These are phyloP conservation scores for Diachasma alloeum DNA, from an alignment of 1,140 invertebrate species.

Conservation along the genomic window DNA sequence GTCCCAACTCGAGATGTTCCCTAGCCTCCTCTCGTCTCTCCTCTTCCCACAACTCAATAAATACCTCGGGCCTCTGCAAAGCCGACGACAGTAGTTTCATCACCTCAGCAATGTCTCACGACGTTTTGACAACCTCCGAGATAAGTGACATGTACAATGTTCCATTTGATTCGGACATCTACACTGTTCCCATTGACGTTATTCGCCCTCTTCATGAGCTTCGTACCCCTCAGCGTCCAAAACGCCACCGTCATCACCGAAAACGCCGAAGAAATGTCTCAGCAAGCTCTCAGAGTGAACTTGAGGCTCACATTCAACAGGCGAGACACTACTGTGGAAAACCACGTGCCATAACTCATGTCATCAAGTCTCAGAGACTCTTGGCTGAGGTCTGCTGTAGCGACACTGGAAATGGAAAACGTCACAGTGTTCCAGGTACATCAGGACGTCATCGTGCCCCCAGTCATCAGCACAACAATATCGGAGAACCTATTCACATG, in stretches of 20 bases:
- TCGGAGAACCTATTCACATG: constrained; percentile 82
- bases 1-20: constrained; percentile 77
- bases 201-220: constrained; percentile 68
- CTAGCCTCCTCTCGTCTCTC: constrained; percentile 77
- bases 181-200: constrained; percentile 83
- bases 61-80: constrained; percentile 74
- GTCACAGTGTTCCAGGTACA: constrained; percentile 69
- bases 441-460: constrained; percentile 46
- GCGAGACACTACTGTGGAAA: constrained; percentile 62
- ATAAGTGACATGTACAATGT: constrained; percentile 87
- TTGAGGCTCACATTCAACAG: constrained; percentile 58
- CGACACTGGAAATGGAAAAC: constrained; percentile 58
- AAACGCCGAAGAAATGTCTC: constrained; percentile 71
- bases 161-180: constrained; percentile 85
- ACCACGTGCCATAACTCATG: constrained; percentile 56
- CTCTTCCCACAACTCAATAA: constrained; percentile 82
- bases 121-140: constrained; percentile 75
- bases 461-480: constrained; percentile 51
- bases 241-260: constrained; percentile 68
- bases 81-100: constrained; percentile 85
- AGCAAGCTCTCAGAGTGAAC: constrained; percentile 63
- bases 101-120: constrained; percentile 85
- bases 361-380: constrained; percentile 59
- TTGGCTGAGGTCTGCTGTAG: constrained; percentile 66
- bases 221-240: constrained; percentile 64